phyloP scores from a whole-genome alignment of 2,888 invertebrate species.

The Mechanitis messenoides region DNA sequence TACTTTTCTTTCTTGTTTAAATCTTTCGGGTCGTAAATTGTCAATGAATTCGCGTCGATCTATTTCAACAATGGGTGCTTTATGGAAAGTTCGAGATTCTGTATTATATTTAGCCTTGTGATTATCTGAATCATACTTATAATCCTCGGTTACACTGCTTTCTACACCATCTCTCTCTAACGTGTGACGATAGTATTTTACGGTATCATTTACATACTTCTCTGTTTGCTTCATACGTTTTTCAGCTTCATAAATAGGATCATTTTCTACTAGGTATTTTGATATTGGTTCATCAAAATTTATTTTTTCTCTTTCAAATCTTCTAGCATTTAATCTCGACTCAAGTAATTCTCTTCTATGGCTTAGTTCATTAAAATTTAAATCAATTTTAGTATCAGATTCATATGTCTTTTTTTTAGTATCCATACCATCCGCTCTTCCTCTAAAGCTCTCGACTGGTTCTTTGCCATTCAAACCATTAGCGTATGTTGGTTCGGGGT shows the following conservation, averaged over 20 bases:
- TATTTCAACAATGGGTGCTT: constrained; percentile 55
- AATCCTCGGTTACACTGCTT: constrained; percentile 71
- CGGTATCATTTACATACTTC: constrained; percentile 75
- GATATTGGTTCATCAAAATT: constrained; percentile 60
- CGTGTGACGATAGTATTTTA: constrained; percentile 75
- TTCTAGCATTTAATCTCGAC: constrained; percentile 82
- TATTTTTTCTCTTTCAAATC: constrained; percentile 56
- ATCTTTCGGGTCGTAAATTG: constrained; percentile 48
- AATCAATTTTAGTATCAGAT: constrained; percentile 56
- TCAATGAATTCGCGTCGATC: constrained; percentile 62
- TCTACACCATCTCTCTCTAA: constrained; percentile 76
- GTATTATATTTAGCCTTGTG: constrained; percentile 65
- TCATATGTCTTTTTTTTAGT: constrained; percentile 73
- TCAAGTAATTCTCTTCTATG: constrained; percentile 85
- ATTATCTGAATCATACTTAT: constrained; percentile 69
- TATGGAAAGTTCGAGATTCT: constrained; percentile 57
- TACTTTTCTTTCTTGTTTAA: constrained; percentile 50
- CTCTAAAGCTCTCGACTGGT: constrained; percentile 69
- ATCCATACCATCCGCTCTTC: constrained; percentile 82
- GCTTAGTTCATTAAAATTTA: constrained; percentile 79
- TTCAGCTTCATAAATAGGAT: constrained; percentile 67
- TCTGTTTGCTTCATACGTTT: constrained; percentile 71
- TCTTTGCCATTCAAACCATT: constrained; percentile 56
- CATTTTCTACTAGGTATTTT: constrained; percentile 66
- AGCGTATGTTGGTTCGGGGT: constrained; percentile 70